Evolutionary conservation across 2,888 invertebrate genomes (phyloP), one percentile per base, ranked within the genome.

Genomic region (Drosophila testacea): DNA sequence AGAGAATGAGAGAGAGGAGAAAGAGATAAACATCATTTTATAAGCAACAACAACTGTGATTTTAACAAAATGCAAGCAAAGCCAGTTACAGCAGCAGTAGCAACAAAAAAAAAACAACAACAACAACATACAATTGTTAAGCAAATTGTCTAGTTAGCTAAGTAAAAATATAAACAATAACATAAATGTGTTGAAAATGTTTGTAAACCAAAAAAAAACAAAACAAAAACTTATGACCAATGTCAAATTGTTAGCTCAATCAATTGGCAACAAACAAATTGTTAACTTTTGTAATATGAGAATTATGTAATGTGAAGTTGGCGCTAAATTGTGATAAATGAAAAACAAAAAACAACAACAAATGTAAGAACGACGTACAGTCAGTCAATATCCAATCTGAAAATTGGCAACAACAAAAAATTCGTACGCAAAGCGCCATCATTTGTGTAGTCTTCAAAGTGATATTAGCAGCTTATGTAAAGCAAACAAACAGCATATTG

Each of bases 11-110:
- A 28, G 47, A 50, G 27, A 59, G 59, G 63, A 62, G 16, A 27
- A 28, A 51, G 30, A 63, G 56, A 57, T 78, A 71, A 73, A 86
- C 72, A 88, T 84, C 83, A 87, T 89, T 83, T 84, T 82, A 87
- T 87, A 83, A 86, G 88, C 82, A 87, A 87, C 88, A 83, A 81
- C 77, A 89, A 89, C 89, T 88, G 86, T 87, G 85, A 86, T 86
- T 81, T 67, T 72, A 79, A 64, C 65, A 76, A 73, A 63, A 70
- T 69, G 67, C 75, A 73, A 81, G 73, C 69, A 69, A 68, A 76
- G 68, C 81, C 71, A 84, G 81, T 71, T 77, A 65, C 55, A 68
- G 47, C 77, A 77, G 61, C 64, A 69, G 48, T 63, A 54, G 69
- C 54, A 54, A 50, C 56, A 73, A 69, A 55, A 59, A 60, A 65